Percentiles rank a stretch among this genome's conserved stretches.
phyloP scores from a whole-genome alignment of 37 sponge, comb jelly and placozoan species.

The Eunapius fragilis region DNA sequence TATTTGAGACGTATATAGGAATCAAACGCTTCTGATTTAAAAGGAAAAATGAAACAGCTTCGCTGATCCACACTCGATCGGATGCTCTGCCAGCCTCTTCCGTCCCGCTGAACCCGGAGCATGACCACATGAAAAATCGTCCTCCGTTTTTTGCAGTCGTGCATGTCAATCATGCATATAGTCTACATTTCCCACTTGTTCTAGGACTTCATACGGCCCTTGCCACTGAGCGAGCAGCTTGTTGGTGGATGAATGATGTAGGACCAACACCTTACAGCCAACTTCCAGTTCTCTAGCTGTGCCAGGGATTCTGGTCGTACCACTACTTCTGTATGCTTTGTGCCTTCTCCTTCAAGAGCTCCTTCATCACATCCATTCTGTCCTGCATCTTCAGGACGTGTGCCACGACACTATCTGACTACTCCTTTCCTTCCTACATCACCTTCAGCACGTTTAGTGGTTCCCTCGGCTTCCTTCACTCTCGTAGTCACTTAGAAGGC shows the following conservation, averaged over 20 bases:
- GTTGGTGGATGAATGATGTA: slow-evolving; percentile 3
- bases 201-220: slow-evolving; percentile 24
- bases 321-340: slow-evolving; percentile 24
- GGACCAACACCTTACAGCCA: slow-evolving; percentile 30
- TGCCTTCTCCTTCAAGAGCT: slow-evolving; percentile 17
- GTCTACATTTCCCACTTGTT: slow-evolving; percentile 2
- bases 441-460: slow-evolving; percentile 34
- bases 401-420: not conserved
- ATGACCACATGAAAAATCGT: too few species aligned
- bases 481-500: too few species aligned
- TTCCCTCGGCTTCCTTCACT: not conserved
- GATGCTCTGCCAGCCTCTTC: too few species aligned
- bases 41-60: too few species aligned
- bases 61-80: too few species aligned
- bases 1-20: too few species aligned
- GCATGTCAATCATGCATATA: too few species aligned
- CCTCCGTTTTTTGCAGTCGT: too few species aligned
- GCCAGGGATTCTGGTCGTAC: slow-evolving; percentile 20
- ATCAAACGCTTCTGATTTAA: too few species aligned
- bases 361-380: not conserved
- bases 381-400: slow-evolving; percentile 22
- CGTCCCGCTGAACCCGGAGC: too few species aligned
- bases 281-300: not conserved
- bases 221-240: slow-evolving; percentile 26
- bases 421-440: not conserved